These are phyloP conservation scores for Danaus plexippus DNA, from an alignment of 1,140 invertebrate genomes.

Conservation along the genomic window DNA sequence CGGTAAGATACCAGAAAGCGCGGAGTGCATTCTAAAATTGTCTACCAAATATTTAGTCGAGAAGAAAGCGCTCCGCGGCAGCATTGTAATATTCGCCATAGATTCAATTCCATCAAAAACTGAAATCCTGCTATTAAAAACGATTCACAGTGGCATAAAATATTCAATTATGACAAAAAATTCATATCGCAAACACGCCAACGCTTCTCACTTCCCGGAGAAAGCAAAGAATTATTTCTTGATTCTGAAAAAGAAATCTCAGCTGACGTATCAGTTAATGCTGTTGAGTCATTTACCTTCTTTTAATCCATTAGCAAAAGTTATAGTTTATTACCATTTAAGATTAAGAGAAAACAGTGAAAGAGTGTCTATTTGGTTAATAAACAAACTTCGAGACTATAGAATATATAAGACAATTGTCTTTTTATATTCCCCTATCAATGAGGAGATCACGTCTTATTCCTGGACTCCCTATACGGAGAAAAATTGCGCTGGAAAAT, in stretches of 20 bases:
- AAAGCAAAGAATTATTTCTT: slow-evolving; percentile 72
- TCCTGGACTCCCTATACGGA: slow-evolving; percentile 64
- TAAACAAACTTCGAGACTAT: slow-evolving; percentile 52
- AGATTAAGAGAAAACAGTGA: slow-evolving; percentile 36
- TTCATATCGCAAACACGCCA: slow-evolving; percentile 57
- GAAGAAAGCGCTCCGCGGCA: slow-evolving; percentile 66
- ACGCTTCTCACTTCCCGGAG: slow-evolving; percentile 70
- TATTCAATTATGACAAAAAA: slow-evolving; percentile 70
- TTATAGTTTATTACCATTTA: slow-evolving; percentile 58
- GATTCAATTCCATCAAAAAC: slow-evolving; percentile 58
- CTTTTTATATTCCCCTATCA: slow-evolving; percentile 46
- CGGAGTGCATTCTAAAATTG: slow-evolving; percentile 66
- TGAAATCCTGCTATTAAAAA: slow-evolving; percentile 53
- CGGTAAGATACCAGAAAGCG: slow-evolving; percentile 46
- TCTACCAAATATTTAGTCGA: slow-evolving; percentile 70
- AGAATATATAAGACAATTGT: slow-evolving; percentile 61
- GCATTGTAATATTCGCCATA: slow-evolving; percentile 64
- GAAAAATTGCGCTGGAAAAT: slow-evolving; percentile 59
- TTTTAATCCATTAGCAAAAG: slow-evolving; percentile 70
- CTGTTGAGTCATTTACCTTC: slow-evolving; percentile 63
- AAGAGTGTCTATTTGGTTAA: slow-evolving; percentile 48
- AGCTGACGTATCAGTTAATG: slow-evolving; percentile 53
- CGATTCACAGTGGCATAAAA: slow-evolving; percentile 61
- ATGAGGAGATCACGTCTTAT: slow-evolving; percentile 52
- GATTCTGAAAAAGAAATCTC: slow-evolving; percentile 63